A percentile compares a stretch with the other conserved stretches of the same genome.
Conservation (phyloP, 2,113 vertebrate species). For the Acrocephalus arundinaceus region DNA sequence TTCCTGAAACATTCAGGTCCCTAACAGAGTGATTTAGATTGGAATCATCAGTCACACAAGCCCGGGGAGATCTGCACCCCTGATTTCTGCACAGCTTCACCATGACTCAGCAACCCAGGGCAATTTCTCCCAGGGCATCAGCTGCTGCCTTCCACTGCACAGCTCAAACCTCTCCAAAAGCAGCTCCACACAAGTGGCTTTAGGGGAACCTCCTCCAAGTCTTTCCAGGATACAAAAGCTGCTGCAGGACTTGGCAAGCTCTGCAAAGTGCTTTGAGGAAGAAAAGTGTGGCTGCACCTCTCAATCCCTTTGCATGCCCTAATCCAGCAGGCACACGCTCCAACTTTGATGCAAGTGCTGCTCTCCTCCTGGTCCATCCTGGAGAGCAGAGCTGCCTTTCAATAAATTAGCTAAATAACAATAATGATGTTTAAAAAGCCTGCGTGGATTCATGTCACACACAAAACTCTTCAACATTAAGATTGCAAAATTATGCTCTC, state of each 20-base stretch:
- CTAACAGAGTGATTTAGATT: not conserved
- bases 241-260: not conserved
- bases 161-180: not conserved
- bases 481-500: not conserved
- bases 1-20: not conserved
- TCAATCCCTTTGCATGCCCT: not conserved
- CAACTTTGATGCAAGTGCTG: not conserved
- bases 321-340: not conserved
- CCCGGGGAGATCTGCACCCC: not conserved
- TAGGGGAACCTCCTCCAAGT: not conserved
- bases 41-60: not conserved
- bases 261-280: not conserved
- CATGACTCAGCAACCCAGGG: not conserved
- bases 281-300: not conserved
- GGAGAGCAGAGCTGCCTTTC: not conserved
- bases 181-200: not conserved
- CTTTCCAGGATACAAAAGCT: not conserved
- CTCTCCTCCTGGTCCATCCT: not conserved
- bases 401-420: not conserved
- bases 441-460: not conserved
- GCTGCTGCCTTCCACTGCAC: not conserved
- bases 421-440: not conserved
- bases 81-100: not conserved
- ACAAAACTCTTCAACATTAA: not conserved
- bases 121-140: not conserved